Percentiles rank a stretch among this genome's conserved stretches.
Conservation (phyloP, 1,140 invertebrate species). For the Drosophila pseudoobscura region DNA sequence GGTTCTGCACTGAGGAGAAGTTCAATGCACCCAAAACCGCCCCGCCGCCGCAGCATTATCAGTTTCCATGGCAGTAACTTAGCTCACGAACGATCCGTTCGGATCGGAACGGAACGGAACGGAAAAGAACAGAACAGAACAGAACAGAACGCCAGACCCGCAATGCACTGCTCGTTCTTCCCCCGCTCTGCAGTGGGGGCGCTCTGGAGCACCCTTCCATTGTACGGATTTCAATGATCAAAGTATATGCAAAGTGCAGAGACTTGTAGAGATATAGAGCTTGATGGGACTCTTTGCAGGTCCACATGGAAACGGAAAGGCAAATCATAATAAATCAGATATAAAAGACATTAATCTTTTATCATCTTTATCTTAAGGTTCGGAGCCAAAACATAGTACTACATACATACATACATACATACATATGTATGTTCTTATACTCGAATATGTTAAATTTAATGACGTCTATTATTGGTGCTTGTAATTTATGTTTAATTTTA, state of each 20-base stretch:
- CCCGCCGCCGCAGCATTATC: constrained; percentile 13
- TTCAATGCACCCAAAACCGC: constrained; percentile 27
- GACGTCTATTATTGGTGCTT: not conserved
- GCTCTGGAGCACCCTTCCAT: constrained; percentile 21
- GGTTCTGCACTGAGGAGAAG: constrained; percentile 16
- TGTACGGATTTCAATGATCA: constrained; percentile 16
- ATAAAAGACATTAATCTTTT: too few relatives aligned
- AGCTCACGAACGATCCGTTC: constrained; percentile 12
- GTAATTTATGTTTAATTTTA: too few relatives aligned
- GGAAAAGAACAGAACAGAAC: not conserved
- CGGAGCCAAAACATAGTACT: not conserved
- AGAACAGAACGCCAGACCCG: constrained; percentile 7
- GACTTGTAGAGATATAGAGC: not conserved
- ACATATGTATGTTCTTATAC: not conserved
- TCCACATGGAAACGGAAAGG: too few relatives aligned
- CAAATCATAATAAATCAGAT: too few relatives aligned
- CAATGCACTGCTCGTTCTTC: constrained; percentile 3
- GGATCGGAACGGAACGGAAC: too few relatives aligned
- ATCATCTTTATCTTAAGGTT: too few relatives aligned
- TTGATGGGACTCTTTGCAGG: not conserved
- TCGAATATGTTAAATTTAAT: not conserved
- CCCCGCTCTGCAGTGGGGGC: constrained; percentile 11
- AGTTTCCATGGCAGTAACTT: constrained; percentile 37
- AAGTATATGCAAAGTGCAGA: not conserved
- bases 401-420: too few relatives aligned